Base-by-base conservation (phyloP, 64 coral and sea anemone genomes). In the Hydrozoanthus tunicans region DNA sequence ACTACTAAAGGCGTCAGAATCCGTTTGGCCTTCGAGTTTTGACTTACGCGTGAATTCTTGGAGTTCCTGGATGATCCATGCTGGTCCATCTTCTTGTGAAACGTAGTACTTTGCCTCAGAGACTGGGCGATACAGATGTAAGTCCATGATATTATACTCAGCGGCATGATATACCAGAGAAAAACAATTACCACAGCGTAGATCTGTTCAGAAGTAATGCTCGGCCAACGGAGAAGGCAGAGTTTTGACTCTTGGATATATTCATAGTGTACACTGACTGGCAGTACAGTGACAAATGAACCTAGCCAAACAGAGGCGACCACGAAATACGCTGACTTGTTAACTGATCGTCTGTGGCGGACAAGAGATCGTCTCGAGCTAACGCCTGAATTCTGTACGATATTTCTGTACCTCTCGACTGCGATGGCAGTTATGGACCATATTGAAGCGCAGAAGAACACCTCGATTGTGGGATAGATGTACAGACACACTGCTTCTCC, bases 81-180 rank as follows among this genome's bases (percentile, higher is more conserved):
- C 17, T 13, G 24, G 59, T 63, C 59, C 89, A 90, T 90, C 23
- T 80, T 77, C 43, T 90, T 90, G 89, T 90, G 75, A 53, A 90
- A 90, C 59, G 27, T 64, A 2, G 89, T 90, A 53, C 89, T 90
- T 64, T 90, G 89, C 76, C 89, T 74, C 66, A 90, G 32, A 43
- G 89, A 79, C 76, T 11, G 89, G 9, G 75, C 89, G 12, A 90
- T 56, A 77, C 80, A 60, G 59, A 90, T 79, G 24, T 90, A 90
- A 53, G 89, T 90, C 89, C 89, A 90, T 6, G 89, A 79, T 90
- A 90, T 79, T 64, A 90, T 61, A 79, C 75, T 79, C 89, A 90
- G 53, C 59, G 89, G 89, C 14, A 90, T 65, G 59, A 88, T 88
- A 73, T 88, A 88, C 68, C 84, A 74, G 9, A 88, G 56, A 15